Evolutionary conservation across 1,140 invertebrate species (phyloP).

Genomic region (Elysia chlorotica): DNA sequence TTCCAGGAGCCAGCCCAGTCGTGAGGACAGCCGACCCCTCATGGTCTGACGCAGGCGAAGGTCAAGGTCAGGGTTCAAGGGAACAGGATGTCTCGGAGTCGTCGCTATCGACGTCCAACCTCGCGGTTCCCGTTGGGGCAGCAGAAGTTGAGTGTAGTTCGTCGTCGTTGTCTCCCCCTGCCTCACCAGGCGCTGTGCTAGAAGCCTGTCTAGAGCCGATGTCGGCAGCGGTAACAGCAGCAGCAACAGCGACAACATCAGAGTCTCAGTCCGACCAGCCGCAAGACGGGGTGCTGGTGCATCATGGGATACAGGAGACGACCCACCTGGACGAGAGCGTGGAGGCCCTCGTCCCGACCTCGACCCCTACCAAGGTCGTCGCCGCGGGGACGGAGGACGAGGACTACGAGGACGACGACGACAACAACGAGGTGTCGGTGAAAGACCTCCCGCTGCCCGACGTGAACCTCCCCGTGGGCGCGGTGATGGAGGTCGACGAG

Average conservation of each 20-base stretch:
- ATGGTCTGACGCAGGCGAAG: no score
- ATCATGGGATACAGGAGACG: slow-evolving; percentile 9
- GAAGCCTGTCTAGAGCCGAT: no score
- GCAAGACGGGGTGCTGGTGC: neutral
- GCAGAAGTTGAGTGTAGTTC: no score
- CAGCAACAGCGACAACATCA: neutral
- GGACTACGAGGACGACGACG: slow-evolving; percentile 10
- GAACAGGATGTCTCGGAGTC: no score
- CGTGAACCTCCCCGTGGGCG: neutral
- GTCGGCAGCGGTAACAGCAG: neutral
- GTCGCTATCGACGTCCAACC: no score
- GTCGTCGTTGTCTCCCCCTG: no score
- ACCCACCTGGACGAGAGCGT: slow-evolving; percentile 9
- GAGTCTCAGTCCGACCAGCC: neutral
- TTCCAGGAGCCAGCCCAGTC: no score
- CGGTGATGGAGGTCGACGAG: neutral
- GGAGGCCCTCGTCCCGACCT: neutral
- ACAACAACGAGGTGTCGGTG: slow-evolving; percentile 10
- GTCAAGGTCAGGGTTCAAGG: no score
- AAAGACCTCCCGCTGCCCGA: slow-evolving; percentile 10
- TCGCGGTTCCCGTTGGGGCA: no score
- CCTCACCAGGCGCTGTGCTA: no score
- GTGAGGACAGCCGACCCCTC: no score
- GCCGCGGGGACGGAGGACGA: neutral
- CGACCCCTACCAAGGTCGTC: neutral